Evolutionary conservation across 1,140 invertebrate genomes (phyloP), one percentile per base, ranked within the genome.

Genomic region (Manduca sexta): DNA sequence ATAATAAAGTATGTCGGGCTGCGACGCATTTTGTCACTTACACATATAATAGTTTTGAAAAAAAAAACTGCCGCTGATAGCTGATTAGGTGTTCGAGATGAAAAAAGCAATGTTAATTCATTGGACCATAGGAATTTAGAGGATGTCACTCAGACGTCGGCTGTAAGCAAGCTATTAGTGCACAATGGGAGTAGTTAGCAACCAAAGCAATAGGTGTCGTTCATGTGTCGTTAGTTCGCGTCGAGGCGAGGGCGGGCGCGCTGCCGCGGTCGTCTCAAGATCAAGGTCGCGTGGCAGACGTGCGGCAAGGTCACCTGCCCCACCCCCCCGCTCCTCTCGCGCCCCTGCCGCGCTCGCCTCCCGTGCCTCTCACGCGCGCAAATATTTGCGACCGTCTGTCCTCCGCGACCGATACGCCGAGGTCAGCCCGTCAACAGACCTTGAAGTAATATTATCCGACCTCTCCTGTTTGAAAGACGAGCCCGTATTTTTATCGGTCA

Each of bases 321-420:
- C 59, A 47, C 41, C 41, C 57, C 12, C 54, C 34, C 60, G 50
- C 46, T 48, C 39, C 49, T 38, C 57, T 26, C 21, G 21, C 4
- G 21, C 21, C 21, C 21, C 4, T 5, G 21, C 8, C 21, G 21
- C 64, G 52, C 62, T 55, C 55, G 56, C 68, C 63, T 45, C 65
- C 56, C 57, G 61, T 69, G 66, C 66, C 69, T 64, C 56, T 54
- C 58, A 47, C 66, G 69, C 71, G 74, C 74, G 68, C 78, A 78
- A 84, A 82, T 79, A 82, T 82, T 82, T 82, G 76, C 75, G 74
- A 75, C 74, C 74, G 81, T 82, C 77, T 80, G 81, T 84, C 78
- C 81, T 81, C 78, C 78, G 69, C 78, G 78, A 82, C 81, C 81
- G 81, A 84, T 84, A 84, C 66, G 74, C 65, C 77, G 81, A 84